A percentile compares a stretch with the other conserved stretches of the same genome.
Evolutionary conservation across 1,140 invertebrate species (phyloP).

Genomic region (Drosophila albomicans): DNA sequence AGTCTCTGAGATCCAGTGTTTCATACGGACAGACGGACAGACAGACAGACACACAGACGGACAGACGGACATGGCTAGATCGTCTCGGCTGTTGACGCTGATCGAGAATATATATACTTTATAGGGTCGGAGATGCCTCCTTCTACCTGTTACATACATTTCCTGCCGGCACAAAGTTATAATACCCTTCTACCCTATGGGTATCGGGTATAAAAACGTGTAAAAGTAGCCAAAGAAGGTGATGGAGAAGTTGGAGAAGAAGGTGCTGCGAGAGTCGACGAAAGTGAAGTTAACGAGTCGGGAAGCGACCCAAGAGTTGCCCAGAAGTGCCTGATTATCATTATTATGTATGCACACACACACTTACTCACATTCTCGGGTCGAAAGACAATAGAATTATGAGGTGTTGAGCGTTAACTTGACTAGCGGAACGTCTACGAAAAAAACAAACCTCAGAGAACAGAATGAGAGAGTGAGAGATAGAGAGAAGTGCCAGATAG

Average conservation of each 20-base stretch:
- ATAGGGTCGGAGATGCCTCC: too few species aligned
- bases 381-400: conserved; percentile 82
- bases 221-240: conserved; percentile 25
- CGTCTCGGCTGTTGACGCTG: too few species aligned
- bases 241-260: neutral
- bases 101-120: too few species aligned
- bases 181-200: too few species aligned
- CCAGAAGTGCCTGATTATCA: conserved; percentile 72
- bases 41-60: too few species aligned
- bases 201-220: conserved; percentile 12
- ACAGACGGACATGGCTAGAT: too few species aligned
- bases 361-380: conserved; percentile 49
- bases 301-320: conserved; percentile 43
- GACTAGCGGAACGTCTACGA: conserved; percentile 70
- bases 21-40: too few species aligned
- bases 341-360: conserved; percentile 74
- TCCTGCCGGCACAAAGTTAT: too few species aligned
- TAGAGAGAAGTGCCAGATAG: conserved; percentile 1
- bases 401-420: conserved; percentile 76
- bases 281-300: conserved; percentile 77
- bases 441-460: conserved; percentile 50
- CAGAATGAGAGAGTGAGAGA: conserved; percentile 11
- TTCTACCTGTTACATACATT: too few species aligned
- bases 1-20: too few species aligned
- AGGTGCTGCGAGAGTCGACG: conserved; percentile 41